Percentiles rank a stretch among this genome's conserved stretches.
Evolutionary conservation across 2,113 vertebrate species (phyloP).

Genomic region (Salvelinus fontinalis): DNA sequence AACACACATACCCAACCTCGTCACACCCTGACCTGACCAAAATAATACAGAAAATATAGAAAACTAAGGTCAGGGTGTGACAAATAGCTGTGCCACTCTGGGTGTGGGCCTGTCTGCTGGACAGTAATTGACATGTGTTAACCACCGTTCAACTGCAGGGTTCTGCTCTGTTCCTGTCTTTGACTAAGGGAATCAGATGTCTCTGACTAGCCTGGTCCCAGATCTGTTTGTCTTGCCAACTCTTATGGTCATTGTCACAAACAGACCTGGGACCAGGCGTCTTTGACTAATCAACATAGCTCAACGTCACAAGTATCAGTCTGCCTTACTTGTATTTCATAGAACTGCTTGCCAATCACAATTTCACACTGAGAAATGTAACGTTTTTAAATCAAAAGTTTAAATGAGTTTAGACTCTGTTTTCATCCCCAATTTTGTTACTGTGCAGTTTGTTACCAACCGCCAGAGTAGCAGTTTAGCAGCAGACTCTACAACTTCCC

Average conservation of each 20-base stretch:
- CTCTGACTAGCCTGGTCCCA: not conserved
- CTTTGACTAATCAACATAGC: no score
- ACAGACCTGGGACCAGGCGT: no score
- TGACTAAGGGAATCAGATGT: not conserved
- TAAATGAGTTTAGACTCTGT: not conserved
- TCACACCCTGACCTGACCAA: no score
- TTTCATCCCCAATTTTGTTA: no score
- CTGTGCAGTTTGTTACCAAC: not conserved
- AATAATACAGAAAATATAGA: no score
- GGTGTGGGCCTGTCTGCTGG: no score
- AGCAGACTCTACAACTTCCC: not conserved
- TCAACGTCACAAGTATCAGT: no score
- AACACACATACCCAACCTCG: no score
- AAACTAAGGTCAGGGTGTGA: no score
- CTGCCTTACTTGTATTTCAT: not conserved
- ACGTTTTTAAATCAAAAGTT: no score
- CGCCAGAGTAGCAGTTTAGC: not conserved
- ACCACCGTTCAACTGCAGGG: slow-evolving; percentile 29
- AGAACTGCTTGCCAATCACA: not conserved
- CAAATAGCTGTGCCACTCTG: slow-evolving; percentile 1
- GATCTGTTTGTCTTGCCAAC: no score
- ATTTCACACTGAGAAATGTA: not conserved
- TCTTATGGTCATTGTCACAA: no score
- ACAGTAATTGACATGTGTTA: slow-evolving; percentile 36
- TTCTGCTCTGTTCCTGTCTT: slow-evolving; percentile 16